A percentile compares a stretch with the other conserved stretches of the same genome.
Evolutionary conservation across 2,113 vertebrate genomes (phyloP).

Genomic region (Odocoileus hemionus): DNA sequence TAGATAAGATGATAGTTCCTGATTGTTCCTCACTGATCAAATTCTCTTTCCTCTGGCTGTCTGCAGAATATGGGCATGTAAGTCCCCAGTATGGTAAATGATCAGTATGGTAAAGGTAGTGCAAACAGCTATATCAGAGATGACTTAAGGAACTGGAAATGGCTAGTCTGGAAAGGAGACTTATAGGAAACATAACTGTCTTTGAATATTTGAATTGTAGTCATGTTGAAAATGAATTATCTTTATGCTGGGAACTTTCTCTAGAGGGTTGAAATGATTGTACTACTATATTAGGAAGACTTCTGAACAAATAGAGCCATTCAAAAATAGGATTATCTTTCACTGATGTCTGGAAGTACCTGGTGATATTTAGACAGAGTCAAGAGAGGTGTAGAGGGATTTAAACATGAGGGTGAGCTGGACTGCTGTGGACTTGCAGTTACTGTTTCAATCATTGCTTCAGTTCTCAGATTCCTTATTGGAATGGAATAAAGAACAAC

Average conservation of each 20-base stretch:
- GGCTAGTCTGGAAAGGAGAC: not conserved
- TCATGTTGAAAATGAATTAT: not conserved
- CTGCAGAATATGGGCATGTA: not conserved
- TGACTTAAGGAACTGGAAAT: not conserved
- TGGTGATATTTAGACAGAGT: not conserved
- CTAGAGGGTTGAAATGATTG: not conserved
- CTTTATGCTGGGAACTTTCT: not conserved
- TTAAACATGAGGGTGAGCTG: not conserved
- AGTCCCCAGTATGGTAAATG: not conserved
- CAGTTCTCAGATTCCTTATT: not conserved
- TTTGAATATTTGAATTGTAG: constrained; percentile 8
- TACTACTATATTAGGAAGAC: not conserved
- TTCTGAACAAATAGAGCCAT: not conserved
- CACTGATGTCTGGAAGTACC: not conserved
- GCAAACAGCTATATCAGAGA: not conserved
- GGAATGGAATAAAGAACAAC: not conserved
- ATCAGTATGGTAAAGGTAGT: not conserved
- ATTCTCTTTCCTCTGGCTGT: not conserved
- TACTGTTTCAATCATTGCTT: not conserved
- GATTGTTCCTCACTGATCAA: not conserved
- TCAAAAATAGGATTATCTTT: not conserved
- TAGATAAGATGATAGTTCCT: not conserved
- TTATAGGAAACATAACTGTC: not conserved
- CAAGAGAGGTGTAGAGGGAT: not conserved
- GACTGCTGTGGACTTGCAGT: not conserved